Percentiles rank a stretch among this genome's conserved stretches.
These are phyloP conservation scores for Epinotia brunnichana DNA, from an alignment of 2,888 invertebrate genomes.

Conservation along the genomic window DNA sequence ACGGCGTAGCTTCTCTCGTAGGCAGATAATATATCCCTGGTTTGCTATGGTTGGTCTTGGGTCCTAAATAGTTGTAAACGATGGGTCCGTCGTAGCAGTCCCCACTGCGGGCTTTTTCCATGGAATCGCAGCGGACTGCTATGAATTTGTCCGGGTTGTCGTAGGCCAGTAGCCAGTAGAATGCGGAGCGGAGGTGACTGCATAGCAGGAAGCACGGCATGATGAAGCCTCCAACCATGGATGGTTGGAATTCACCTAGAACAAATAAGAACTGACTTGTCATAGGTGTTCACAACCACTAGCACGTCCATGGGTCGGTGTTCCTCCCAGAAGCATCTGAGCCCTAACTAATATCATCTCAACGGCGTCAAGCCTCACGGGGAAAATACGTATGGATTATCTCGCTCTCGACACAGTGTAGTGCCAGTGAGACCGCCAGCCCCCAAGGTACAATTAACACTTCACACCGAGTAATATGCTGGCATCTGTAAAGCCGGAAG, in stretches of 20 bases:
- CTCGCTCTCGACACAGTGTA: too few species aligned
- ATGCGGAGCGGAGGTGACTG: slow-evolving; percentile 69
- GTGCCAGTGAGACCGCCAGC: too few species aligned
- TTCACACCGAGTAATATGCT: too few species aligned
- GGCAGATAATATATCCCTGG: slow-evolving; percentile 73
- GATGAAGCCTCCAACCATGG: slow-evolving; percentile 63
- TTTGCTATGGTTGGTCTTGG: slow-evolving; percentile 67
- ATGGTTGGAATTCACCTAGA: slow-evolving; percentile 73
- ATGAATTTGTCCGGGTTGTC: slow-evolving; percentile 64
- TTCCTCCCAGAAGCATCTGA: too few species aligned
- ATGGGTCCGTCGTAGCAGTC: slow-evolving; percentile 61
- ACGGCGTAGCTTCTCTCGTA: slow-evolving; percentile 62
- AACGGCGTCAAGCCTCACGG: too few species aligned
- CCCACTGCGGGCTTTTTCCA: slow-evolving; percentile 63
- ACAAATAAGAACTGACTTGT: slow-evolving; percentile 29
- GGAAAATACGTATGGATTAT: too few species aligned
- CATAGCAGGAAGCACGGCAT: slow-evolving; percentile 73
- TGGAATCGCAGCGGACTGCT: slow-evolving; percentile 64
- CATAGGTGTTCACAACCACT: too few species aligned
- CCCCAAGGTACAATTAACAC: too few species aligned
- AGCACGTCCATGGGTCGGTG: too few species aligned
- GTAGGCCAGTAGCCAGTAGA: slow-evolving; percentile 66
- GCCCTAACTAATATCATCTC: too few species aligned
- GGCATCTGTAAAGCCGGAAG: too few species aligned
- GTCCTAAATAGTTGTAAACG: slow-evolving; percentile 64